A percentile compares a stretch with the other conserved stretches of the same genome.
phyloP scores from a whole-genome alignment of 1,140 invertebrate genomes.

The Andricus grossulariae region DNA sequence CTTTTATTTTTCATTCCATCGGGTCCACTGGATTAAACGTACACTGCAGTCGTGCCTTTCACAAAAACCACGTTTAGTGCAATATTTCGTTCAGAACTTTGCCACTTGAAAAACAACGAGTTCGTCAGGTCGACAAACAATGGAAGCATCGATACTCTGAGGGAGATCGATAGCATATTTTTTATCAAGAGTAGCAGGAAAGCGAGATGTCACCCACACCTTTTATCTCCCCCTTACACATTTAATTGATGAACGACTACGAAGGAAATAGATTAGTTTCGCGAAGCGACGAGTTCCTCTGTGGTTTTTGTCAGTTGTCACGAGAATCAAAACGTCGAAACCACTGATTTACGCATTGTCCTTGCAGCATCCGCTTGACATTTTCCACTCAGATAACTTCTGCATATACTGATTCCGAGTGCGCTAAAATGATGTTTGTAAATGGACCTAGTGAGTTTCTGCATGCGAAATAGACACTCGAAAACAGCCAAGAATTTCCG shows the following conservation, averaged over 20 bases:
- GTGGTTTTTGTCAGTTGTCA: constrained; percentile 30
- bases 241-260: constrained; percentile 37
- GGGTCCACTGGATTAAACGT: background rate
- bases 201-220: constrained; percentile 3
- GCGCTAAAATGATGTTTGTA: background rate
- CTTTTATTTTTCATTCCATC: constrained; percentile 4
- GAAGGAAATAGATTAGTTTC: constrained; percentile 45
- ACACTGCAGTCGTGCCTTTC: constrained; percentile 33
- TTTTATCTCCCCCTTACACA: background rate
- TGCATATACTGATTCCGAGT: constrained; percentile 34
- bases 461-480: constrained; percentile 38
- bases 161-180: constrained; percentile 52
- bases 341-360: constrained; percentile 38
- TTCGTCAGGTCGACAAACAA: background rate
- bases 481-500: constrained; percentile 35
- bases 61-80: constrained; percentile 55
- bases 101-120: constrained; percentile 1
- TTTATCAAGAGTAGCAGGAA: background rate
- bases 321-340: constrained; percentile 35
- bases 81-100: constrained; percentile 52
- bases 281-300: constrained; percentile 13
- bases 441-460: background rate
- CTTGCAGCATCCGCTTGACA: background rate
- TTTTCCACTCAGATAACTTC: constrained; percentile 21
- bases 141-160: constrained; percentile 36